These are phyloP conservation scores for Oncorhynchus masou DNA, from an alignment of 2,113 vertebrate species.

Conservation along the genomic window DNA sequence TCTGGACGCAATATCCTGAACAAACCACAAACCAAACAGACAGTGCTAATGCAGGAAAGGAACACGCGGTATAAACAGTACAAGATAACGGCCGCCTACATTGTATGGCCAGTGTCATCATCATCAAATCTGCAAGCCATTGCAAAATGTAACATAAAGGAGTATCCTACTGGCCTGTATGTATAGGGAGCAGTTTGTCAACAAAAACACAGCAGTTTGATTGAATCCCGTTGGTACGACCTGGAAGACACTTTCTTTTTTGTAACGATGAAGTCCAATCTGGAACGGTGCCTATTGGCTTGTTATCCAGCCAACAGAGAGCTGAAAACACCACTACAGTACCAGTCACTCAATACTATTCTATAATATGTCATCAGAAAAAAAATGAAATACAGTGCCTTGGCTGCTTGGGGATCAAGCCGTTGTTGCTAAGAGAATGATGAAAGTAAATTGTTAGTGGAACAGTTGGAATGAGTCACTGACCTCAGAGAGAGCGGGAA, in stretches of 20 bases:
- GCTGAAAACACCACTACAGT: slow-evolving; percentile 15
- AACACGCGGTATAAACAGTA: slow-evolving; percentile 15
- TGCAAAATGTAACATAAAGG: neutral
- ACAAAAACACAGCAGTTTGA: neutral
- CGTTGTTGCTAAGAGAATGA: slow-evolving; percentile 52
- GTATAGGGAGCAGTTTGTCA: neutral
- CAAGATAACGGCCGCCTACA: slow-evolving; percentile 1
- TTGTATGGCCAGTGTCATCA: neutral
- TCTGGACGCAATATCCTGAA: slow-evolving; percentile 24
- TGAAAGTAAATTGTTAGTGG: slow-evolving; percentile 50
- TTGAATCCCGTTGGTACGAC: neutral
- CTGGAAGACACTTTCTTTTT: neutral
- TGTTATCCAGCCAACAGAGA: slow-evolving; percentile 16
- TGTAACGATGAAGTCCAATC: neutral
- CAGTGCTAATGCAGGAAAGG: neutral
- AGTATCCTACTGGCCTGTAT: neutral
- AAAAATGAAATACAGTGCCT: slow-evolving; percentile 20
- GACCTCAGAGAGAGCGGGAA: neutral
- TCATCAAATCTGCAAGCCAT: neutral
- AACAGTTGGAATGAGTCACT: slow-evolving; percentile 51
- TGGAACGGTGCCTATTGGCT: neutral
- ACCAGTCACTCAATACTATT: slow-evolving; percentile 38
- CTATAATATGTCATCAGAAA: slow-evolving; percentile 49
- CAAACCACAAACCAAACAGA: neutral
- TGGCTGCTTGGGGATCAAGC: slow-evolving; percentile 47